Evolutionary conservation across 2,888 invertebrate genomes (phyloP).

Genomic region (Leptarthrus brevirostris): DNA sequence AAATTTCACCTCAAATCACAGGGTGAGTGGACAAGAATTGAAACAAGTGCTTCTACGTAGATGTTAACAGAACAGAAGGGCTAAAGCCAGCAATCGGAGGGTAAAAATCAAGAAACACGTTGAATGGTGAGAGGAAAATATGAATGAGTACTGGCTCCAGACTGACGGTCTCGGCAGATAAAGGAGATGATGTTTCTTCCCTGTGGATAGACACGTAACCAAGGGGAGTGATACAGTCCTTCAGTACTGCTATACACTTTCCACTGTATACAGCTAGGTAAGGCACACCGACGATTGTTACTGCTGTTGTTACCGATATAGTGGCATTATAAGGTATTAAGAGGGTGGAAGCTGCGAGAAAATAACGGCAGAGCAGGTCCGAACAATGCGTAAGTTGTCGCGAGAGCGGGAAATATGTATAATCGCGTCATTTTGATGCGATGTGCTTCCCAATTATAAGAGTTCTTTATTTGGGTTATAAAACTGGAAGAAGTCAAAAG

Average conservation of each 20-base stretch:
- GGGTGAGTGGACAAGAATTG: constrained; percentile 45
- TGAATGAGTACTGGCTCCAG: constrained; percentile 55
- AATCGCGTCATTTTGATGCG: not conserved
- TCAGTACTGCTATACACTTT: not conserved
- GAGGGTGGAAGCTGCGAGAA: constrained; percentile 39
- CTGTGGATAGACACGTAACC: constrained; percentile 50
- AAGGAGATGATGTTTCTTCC: constrained; percentile 53
- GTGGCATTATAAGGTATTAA: constrained; percentile 47
- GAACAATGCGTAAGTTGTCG: not conserved
- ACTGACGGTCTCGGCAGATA: constrained; percentile 55
- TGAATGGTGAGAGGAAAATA: constrained; percentile 53
- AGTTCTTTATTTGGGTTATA: not conserved
- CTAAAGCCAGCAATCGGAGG: constrained; percentile 42
- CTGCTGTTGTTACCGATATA: constrained; percentile 36
- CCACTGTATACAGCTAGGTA: constrained; percentile 33
- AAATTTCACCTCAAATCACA: constrained; percentile 48
- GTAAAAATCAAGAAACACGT: constrained; percentile 55
- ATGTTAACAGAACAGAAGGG: constrained; percentile 46
- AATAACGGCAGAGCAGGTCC: constrained; percentile 22
- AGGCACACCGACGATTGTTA: constrained; percentile 45
- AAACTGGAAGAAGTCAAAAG: not conserved
- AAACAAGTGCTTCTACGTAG: constrained; percentile 46
- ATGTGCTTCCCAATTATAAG: not conserved
- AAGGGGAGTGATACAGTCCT: constrained; percentile 31
- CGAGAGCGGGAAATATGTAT: not conserved